Conservation (phyloP, 30 jellyfish, hydroid and myxozoan genomes). For the Calvadosia cruxmelitensis region DNA sequence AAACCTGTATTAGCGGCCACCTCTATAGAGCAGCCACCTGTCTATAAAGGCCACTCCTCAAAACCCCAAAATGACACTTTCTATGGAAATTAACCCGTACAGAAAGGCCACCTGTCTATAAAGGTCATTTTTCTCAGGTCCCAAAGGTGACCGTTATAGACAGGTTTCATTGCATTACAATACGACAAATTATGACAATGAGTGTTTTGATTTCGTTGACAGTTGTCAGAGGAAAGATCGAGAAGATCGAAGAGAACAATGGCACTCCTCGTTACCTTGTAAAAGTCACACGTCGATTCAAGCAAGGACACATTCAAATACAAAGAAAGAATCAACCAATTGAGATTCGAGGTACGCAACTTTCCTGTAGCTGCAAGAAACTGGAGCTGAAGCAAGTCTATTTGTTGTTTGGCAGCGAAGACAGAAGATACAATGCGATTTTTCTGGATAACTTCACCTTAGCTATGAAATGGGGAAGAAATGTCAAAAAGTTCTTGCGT, state of each 20-base stretch:
- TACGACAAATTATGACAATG: too few relatives aligned
- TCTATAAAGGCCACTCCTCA: not conserved
- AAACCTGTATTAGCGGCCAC: too few relatives aligned
- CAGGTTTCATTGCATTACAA: not conserved
- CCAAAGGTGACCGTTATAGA: not conserved
- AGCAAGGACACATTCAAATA: slow-evolving; percentile 49
- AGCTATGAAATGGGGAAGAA: slow-evolving; percentile 67
- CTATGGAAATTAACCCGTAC: too few relatives aligned
- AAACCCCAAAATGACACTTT: too few relatives aligned
- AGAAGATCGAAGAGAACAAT: slow-evolving; percentile 31
- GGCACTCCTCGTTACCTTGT: slow-evolving; percentile 33
- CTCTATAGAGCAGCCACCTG: not conserved
- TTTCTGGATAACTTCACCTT: slow-evolving; percentile 54
- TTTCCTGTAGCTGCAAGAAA: slow-evolving; percentile 49
- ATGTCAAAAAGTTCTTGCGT: slow-evolving; percentile 41
- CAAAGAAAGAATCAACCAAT: slow-evolving; percentile 47
- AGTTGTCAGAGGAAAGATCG: slow-evolving; percentile 64
- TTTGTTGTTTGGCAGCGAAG: slow-evolving; percentile 65
- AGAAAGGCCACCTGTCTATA: not conserved
- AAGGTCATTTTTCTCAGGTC: not conserved
- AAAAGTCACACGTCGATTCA: slow-evolving; percentile 57
- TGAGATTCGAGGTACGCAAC: slow-evolving; percentile 49
- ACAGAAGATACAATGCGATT: slow-evolving; percentile 46
- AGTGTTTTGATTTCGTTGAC: not conserved
- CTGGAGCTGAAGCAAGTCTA: slow-evolving; percentile 38